Percentiles rank a stretch among this genome's conserved stretches.
Conservation (phyloP, 2,888 invertebrate species). For the Cantharis lateralis region DNA sequence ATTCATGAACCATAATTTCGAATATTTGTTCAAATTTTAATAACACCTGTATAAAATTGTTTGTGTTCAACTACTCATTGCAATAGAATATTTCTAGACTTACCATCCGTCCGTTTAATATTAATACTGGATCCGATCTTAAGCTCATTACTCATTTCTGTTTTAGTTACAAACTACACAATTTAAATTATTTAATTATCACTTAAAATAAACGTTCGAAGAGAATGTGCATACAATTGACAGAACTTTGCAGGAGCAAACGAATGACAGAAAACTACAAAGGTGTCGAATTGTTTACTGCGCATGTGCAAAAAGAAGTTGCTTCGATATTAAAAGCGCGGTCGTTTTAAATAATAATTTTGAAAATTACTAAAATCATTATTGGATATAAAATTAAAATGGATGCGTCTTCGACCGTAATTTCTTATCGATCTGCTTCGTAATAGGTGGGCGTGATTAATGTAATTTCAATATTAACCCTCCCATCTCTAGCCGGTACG, state of each 20-base stretch:
- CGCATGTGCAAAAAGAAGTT: not conserved
- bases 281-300: not conserved
- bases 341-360: not conserved
- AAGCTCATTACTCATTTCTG: not conserved
- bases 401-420: not conserved
- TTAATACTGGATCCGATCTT: not conserved
- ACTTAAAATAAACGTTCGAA: not conserved
- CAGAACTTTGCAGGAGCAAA: not conserved
- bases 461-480: not conserved
- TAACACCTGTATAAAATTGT: not conserved
- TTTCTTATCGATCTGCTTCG: not conserved
- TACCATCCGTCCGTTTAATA: not conserved
- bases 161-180: not conserved
- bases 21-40: not conserved
- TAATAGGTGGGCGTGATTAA: not conserved
- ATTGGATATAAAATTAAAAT: not conserved
- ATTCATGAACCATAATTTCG: not conserved
- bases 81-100: not conserved
- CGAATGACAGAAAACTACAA: not conserved
- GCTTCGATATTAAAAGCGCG: not conserved
- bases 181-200: not conserved
- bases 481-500: not conserved
- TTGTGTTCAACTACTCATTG: not conserved
- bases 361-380: not conserved
- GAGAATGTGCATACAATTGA: not conserved